phyloP scores from a whole-genome alignment of 2,797 vertebrate genomes.

The Echiichthys vipera region DNA sequence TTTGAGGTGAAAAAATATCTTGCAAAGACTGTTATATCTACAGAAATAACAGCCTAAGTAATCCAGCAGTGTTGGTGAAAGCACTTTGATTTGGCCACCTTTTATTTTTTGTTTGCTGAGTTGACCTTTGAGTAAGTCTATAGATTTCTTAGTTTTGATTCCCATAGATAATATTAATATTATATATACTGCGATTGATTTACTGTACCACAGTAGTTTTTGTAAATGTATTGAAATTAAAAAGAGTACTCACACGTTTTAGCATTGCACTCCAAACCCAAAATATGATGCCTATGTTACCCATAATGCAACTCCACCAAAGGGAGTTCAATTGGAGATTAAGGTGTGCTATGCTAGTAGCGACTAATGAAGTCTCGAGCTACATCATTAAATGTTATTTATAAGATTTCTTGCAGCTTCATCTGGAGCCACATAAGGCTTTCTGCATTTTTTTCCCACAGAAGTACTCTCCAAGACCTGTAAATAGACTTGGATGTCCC shows the following conservation, averaged over 20 bases:
- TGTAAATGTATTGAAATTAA: background rate
- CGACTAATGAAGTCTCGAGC: background rate
- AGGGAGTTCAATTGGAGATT: background rate
- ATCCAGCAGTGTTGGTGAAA: slow-evolving; percentile 2
- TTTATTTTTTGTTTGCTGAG: slow-evolving; percentile 27
- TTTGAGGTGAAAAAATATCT: slow-evolving; percentile 54
- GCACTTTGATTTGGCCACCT: background rate
- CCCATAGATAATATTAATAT: background rate
- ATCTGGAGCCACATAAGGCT: too few species aligned
- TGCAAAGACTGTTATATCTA: slow-evolving; percentile 28
- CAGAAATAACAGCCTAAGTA: slow-evolving; percentile 20
- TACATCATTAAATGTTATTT: background rate
- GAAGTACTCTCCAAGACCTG: background rate
- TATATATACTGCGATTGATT: background rate
- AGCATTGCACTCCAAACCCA: background rate
- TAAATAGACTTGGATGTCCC: background rate
- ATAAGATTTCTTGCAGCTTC: background rate
- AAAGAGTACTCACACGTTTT: background rate
- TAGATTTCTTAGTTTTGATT: slow-evolving; percentile 6
- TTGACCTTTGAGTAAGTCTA: background rate
- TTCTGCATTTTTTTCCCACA: too few species aligned
- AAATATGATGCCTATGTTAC: background rate
- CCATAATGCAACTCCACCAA: background rate
- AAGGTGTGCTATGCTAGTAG: background rate
- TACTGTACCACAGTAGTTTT: background rate